These are phyloP conservation scores for Acromyrmex charruanus DNA, from an alignment of 1,140 invertebrate genomes.

Conservation along the genomic window DNA sequence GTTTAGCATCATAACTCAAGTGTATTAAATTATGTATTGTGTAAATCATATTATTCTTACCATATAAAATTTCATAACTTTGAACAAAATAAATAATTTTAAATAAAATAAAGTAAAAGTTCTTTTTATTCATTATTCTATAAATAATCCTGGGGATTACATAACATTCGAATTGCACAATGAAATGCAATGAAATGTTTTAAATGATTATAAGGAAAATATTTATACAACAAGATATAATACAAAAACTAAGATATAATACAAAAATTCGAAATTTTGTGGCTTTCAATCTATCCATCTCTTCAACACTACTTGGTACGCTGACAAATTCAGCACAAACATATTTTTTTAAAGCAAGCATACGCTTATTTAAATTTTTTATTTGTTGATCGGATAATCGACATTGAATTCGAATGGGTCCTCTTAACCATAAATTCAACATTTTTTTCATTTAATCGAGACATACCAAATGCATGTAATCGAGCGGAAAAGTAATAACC, in stretches of 20 bases:
- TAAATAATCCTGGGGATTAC: not conserved
- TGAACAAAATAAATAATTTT: not conserved
- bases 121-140: constrained; percentile 23
- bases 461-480: constrained; percentile 21
- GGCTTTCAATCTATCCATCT: constrained; percentile 6
- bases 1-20: not conserved
- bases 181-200: constrained; percentile 20
- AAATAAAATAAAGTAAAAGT: constrained; percentile 6
- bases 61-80: not conserved
- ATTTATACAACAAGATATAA: constrained; percentile 5
- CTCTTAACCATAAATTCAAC: not conserved
- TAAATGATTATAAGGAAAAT: not conserved
- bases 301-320: not conserved
- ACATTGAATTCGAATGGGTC: not conserved
- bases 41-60: constrained; percentile 20
- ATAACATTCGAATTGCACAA: constrained; percentile 27
- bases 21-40: not conserved
- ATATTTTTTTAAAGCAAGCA: not conserved
- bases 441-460: constrained; percentile 25
- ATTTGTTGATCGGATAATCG: not conserved
- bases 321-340: constrained; percentile 6
- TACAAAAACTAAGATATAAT: not conserved
- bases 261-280: not conserved
- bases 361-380: not conserved
- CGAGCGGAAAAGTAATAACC: constrained; percentile 3